Evolutionary conservation across 2,888 invertebrate genomes (phyloP).

Genomic region (Apodemia hepburni): DNA sequence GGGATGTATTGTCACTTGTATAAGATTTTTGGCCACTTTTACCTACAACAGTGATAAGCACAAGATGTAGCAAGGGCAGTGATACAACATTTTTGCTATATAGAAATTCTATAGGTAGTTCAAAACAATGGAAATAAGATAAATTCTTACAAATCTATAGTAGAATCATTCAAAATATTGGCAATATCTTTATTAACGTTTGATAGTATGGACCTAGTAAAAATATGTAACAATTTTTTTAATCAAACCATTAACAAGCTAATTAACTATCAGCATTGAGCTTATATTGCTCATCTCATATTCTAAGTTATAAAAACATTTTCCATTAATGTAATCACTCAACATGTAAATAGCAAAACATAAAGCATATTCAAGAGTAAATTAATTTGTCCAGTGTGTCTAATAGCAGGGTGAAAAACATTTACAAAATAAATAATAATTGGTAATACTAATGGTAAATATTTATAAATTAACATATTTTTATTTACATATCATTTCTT

Average conservation of each 20-base stretch:
- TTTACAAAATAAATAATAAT: conserved; percentile 7
- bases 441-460: conserved; percentile 14
- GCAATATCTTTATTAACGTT: conserved; percentile 6
- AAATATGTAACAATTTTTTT: conserved; percentile 5
- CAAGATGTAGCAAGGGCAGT: no score
- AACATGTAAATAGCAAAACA: not conserved
- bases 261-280: not conserved
- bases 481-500: conserved; percentile 19
- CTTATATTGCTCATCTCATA: not conserved
- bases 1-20: no score
- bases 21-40: no score
- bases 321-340: not conserved
- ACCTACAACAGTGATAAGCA: no score
- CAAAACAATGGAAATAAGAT: no score
- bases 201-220: not conserved
- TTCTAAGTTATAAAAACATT: not conserved
- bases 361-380: not conserved
- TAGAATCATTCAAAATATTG: not conserved
- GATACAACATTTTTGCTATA: no score
- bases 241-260: conserved; percentile 1
- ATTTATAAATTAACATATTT: conserved; percentile 18
- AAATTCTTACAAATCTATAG: no score
- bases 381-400: not conserved
- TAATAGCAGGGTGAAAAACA: not conserved
- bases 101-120: no score